Base-by-base conservation (phyloP, 2,797 vertebrate genomes). In the Dicrostonyx torquatus region DNA sequence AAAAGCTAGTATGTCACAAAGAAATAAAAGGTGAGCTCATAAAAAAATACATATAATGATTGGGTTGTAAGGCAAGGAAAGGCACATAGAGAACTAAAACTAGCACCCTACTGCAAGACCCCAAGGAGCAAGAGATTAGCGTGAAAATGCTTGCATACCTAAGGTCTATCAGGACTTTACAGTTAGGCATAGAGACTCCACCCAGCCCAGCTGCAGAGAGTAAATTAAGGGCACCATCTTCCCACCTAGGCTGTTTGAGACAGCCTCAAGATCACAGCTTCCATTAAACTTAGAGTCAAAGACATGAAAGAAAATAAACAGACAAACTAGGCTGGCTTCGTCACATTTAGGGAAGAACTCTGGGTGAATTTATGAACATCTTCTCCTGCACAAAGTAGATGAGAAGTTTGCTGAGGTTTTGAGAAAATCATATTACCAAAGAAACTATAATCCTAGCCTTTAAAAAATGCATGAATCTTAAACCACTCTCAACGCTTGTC, bases 11-110 rank as follows among this genome's bases (percentile, higher is more conserved):
- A 58, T 37, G 91, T 60, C 68, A 58, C 3, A 82, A 86, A 22
- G n/a, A 83, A 80, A 78, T 37, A 68, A 80, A 70, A 78, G 82
- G n/a, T 11, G 29, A 50, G 22, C 22, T 88, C 12, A 24, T n/a
- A 86, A 85, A 91, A 84, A 53, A 24, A 64, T 64, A 58, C 20
- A 79, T 40, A 15, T 10, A 90, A 7, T 13, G 9, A 53, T 48
- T 73, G 31, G 5, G 55, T 87, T 94, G 37, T 58, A 66, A 95
- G 40, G n/a, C 78, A 83, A 91, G 90, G n/a, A 88, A 89, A 43
- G 45, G 12, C 48, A 17, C 6, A 73, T 31, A 77, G 66, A 93
- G 34, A 89, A 64, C 50, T 29, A 78, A 87, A 75, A 91, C 40
- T 5, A 43, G 24, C 34, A 6, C n/a, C 37, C 18, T 64, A 17